Evolutionary conservation across 2,113 vertebrate genomes (phyloP).

Genomic region (Gadus chalcogrammus): DNA sequence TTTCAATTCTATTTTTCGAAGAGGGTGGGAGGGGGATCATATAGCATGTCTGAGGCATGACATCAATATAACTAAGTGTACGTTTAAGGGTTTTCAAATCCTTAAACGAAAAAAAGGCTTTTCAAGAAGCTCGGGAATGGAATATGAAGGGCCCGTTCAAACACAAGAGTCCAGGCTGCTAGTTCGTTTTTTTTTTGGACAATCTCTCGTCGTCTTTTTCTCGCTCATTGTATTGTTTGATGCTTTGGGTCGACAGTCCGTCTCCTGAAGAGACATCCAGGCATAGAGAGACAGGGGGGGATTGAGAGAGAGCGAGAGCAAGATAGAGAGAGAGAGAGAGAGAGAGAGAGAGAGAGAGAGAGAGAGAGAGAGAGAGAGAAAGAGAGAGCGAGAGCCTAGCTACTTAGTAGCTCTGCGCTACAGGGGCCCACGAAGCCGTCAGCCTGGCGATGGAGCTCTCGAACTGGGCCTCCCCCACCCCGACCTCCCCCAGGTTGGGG

Average conservation of each 20-base stretch:
- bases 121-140: neutral
- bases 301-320: neutral
- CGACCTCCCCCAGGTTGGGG: conserved; percentile 67
- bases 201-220: too few species aligned
- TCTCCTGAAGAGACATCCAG: neutral
- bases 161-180: too few species aligned
- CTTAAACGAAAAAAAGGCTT: too few species aligned
- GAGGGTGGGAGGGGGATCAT: neutral
- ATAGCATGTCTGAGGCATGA: neutral
- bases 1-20: neutral
- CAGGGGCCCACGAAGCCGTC: conserved; percentile 75
- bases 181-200: too few species aligned
- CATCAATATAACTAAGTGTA: neutral
- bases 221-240: too few species aligned
- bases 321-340: neutral
- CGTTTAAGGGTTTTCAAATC: too few species aligned
- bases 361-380: too few species aligned
- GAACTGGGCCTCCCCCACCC: conserved; percentile 72
- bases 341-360: neutral
- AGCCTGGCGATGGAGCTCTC: conserved; percentile 77
- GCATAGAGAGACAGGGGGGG: neutral
- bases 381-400: neutral
- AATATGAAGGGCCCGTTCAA: neutral
- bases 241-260: neutral
- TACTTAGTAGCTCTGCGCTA: conserved; percentile 77